Conservation (phyloP, 1,140 invertebrate genomes). For the Sarcophaga bullata region DNA sequence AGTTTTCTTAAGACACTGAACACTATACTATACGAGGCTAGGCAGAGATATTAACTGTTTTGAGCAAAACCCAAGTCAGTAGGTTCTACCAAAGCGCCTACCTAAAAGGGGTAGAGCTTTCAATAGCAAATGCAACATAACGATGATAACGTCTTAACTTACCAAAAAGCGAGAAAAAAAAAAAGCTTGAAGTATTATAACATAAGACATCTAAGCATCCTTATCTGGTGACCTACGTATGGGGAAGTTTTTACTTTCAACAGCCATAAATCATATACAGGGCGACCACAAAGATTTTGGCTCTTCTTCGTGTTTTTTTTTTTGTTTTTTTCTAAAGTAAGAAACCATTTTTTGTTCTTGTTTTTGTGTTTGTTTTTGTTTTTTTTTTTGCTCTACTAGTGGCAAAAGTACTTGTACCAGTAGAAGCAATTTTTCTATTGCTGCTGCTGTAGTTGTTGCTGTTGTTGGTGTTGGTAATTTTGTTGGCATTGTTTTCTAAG, state of each 20-base stretch:
- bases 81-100: too few relatives aligned
- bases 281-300: constrained; percentile 32
- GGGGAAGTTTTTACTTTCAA: constrained; percentile 37
- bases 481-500: constrained; percentile 38
- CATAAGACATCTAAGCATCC: not conserved
- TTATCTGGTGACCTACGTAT: not conserved
- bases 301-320: not conserved
- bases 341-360: too few relatives aligned
- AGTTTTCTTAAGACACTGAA: not conserved
- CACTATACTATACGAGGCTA: too few relatives aligned
- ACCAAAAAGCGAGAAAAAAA: too few relatives aligned
- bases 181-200: too few relatives aligned
- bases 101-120: too few relatives aligned
- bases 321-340: too few relatives aligned
- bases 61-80: too few relatives aligned
- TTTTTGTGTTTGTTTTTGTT: not conserved
- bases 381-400: not conserved
- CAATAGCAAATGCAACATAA: too few relatives aligned
- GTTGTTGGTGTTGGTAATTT: constrained; percentile 32
- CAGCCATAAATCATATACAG: constrained; percentile 37
- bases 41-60: too few relatives aligned
- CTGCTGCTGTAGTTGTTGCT: not conserved
- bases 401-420: not conserved
- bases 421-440: not conserved
- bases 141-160: too few relatives aligned